A percentile compares a stretch with the other conserved stretches of the same genome.
Conservation (phyloP, 2,113 vertebrate genomes). For the Tonatia bakeri region DNA sequence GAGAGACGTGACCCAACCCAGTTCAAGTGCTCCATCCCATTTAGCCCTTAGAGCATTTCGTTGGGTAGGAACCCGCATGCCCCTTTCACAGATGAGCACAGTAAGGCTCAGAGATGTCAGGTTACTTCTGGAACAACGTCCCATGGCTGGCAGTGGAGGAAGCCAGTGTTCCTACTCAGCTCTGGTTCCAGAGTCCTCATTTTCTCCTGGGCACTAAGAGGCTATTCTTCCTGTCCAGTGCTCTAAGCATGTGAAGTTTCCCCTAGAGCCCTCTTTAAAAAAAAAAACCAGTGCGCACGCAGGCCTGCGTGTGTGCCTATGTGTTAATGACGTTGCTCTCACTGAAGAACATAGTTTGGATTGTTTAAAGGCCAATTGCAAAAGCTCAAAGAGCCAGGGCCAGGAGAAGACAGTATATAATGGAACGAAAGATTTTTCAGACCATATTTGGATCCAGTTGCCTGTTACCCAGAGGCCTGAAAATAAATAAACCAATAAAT, state of each 20-base stretch:
- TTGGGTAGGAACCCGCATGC: not conserved
- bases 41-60: not conserved
- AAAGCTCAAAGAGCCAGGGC: not conserved
- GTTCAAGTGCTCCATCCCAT: not conserved
- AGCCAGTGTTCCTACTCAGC: not conserved
- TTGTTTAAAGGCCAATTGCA: slow-evolving; percentile 17
- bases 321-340: not conserved
- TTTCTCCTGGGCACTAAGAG: not conserved
- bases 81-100: not conserved
- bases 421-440: slow-evolving; percentile 5
- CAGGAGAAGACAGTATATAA: not conserved
- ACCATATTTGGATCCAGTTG: slow-evolving; percentile 70
- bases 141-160: not conserved
- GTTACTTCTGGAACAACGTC: not conserved
- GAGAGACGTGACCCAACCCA: not conserved
- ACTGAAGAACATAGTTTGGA: not conserved
- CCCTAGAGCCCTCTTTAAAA: not conserved
- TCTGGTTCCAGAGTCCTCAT: not conserved
- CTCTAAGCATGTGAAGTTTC: accelerated
- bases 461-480: slow-evolving; percentile 52
- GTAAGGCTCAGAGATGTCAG: not conserved
- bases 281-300: not conserved
- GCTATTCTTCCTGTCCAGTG: not conserved
- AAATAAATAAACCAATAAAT: slow-evolving; percentile 67
- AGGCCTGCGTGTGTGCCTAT: not conserved